Evolutionary conservation across 2,888 invertebrate species (phyloP).

Genomic region (Epinotia brunnichana): DNA sequence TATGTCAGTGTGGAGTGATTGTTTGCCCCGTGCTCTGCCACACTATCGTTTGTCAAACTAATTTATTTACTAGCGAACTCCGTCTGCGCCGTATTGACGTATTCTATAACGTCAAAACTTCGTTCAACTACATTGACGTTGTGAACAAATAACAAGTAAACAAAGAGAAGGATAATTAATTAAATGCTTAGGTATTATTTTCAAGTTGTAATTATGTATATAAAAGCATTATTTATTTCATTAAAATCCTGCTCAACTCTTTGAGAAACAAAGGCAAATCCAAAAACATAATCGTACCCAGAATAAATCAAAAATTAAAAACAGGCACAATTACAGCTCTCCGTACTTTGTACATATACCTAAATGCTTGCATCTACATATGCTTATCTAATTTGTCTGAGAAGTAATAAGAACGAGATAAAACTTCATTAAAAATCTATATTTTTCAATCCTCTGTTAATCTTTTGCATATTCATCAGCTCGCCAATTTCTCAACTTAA

Average conservation of each 20-base stretch:
- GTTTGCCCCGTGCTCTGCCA: slow-evolving; percentile 33
- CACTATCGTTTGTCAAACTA: slow-evolving; percentile 43
- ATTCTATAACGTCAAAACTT: slow-evolving; percentile 34
- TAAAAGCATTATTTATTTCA: no score
- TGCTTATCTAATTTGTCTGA: background rate
- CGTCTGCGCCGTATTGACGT: slow-evolving; percentile 37
- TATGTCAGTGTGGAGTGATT: slow-evolving; percentile 37
- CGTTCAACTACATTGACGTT: slow-evolving; percentile 26
- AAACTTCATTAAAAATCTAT: slow-evolving; percentile 8
- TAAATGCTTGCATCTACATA: background rate
- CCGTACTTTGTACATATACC: no score
- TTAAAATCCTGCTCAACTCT: no score
- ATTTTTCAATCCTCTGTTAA: background rate
- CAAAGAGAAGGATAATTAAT: slow-evolving; percentile 1
- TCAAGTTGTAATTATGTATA: no score
- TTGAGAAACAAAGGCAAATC: no score
- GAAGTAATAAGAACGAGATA: background rate
- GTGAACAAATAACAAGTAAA: slow-evolving; percentile 26
- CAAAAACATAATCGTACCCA: no score
- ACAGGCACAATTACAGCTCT: no score
- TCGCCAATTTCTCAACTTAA: slow-evolving; percentile 12
- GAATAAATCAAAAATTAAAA: no score
- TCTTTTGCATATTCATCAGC: slow-evolving; percentile 32
- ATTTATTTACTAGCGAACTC: slow-evolving; percentile 39
- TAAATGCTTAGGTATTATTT: no score